Percentiles rank a stretch among this genome's conserved stretches.
These are phyloP conservation scores for Plebejus argus DNA, from an alignment of 2,888 invertebrate species.

Conservation along the genomic window DNA sequence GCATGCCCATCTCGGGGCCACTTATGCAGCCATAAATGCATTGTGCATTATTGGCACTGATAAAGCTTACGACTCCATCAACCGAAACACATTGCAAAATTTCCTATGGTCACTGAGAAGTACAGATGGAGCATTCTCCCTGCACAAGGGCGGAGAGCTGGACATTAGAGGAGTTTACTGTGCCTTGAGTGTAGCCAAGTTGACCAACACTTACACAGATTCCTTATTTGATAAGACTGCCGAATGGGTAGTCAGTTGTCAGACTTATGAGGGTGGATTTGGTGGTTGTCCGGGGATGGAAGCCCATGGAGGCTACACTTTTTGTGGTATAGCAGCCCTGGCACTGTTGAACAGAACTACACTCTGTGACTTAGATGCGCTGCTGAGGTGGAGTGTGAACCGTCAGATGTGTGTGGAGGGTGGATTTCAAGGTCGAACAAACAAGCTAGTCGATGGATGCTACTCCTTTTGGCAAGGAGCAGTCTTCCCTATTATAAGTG, in stretches of 20 bases:
- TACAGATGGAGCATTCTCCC: constrained; percentile 93
- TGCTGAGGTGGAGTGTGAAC: constrained; percentile 93
- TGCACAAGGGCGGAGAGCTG: constrained; percentile 95
- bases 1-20: constrained; percentile 95
- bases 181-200: constrained; percentile 93
- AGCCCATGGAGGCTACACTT: constrained; percentile 99
- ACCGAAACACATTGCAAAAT: constrained; percentile 86
- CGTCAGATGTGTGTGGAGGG: constrained; percentile 97
- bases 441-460: constrained; percentile 99
- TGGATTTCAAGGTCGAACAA: constrained; percentile 98
- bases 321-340: constrained; percentile 96
- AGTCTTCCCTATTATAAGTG: constrained; percentile 92
- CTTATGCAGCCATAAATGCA: constrained; percentile 97
- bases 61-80: constrained; percentile 92
- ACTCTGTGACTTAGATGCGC: constrained; percentile 86
- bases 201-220: constrained; percentile 89
- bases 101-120: constrained; percentile 90
- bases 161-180: constrained; percentile 99
- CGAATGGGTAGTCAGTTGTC: constrained; percentile 97
- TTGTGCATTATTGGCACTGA: constrained; percentile 93
- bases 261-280: constrained; percentile 99
- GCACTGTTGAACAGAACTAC: constrained; percentile 89
- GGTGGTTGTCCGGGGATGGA: constrained; percentile 94
- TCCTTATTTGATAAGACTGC: constrained; percentile 92
- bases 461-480: constrained; percentile 99